Percentiles rank a stretch among this genome's conserved stretches.
phyloP scores from a whole-genome alignment of 2,113 vertebrate species.

The Mustelus asterias region DNA sequence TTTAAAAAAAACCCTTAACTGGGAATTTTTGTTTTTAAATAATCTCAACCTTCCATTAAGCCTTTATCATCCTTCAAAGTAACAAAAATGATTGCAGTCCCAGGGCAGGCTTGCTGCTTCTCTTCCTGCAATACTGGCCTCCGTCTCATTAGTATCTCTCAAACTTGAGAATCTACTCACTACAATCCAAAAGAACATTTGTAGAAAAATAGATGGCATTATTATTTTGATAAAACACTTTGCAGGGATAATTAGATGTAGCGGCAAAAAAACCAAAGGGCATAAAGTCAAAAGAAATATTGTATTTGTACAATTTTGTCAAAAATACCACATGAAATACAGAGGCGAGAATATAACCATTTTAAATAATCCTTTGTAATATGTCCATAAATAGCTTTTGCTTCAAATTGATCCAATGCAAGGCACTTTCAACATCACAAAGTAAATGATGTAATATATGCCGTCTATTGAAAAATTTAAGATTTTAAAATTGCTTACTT shows the following conservation, averaged over 20 bases:
- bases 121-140: background rate
- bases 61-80: background rate
- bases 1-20: background rate
- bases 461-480: background rate
- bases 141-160: background rate
- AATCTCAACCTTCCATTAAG: background rate
- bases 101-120: background rate
- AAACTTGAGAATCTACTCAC: background rate
- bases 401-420: background rate
- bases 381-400: background rate
- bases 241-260: background rate
- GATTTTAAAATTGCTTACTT: background rate
- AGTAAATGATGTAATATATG: background rate
- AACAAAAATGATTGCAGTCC: background rate
- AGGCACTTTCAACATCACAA: background rate
- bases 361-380: background rate
- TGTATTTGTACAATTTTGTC: background rate
- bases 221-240: background rate
- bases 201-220: background rate
- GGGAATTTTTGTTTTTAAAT: background rate
- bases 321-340: background rate
- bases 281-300: background rate
- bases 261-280: background rate
- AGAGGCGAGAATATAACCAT: background rate
- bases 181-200: background rate